Conservation (phyloP, 2,797 vertebrate species). For the Tragelaphus eurycerus region DNA sequence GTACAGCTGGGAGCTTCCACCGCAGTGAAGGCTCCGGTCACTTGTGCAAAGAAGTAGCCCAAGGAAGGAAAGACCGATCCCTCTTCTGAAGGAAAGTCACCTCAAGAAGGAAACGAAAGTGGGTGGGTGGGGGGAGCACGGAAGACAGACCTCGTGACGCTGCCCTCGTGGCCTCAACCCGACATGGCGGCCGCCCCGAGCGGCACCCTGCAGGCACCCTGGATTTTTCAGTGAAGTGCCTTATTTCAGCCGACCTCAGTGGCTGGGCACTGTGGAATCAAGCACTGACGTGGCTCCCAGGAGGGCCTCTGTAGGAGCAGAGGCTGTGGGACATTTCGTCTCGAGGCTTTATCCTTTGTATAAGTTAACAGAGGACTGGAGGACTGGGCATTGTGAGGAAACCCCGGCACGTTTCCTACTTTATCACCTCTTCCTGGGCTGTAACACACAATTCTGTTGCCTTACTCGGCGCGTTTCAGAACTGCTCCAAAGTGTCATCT, state of each 20-base stretch:
- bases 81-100: slow-evolving; percentile 84
- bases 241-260: slow-evolving; percentile 77
- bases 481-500: slow-evolving; percentile 72
- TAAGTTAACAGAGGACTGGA: neutral
- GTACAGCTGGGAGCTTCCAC: slow-evolving; percentile 77
- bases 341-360: slow-evolving; percentile 43
- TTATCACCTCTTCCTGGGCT: slow-evolving; percentile 68
- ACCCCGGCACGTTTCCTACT: rapidly evolving
- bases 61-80: slow-evolving; percentile 72
- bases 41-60: slow-evolving; percentile 46
- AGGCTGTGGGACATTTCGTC: slow-evolving; percentile 56
- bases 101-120: slow-evolving; percentile 64
- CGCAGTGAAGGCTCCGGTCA: slow-evolving; percentile 71
- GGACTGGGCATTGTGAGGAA: neutral
- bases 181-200: slow-evolving; percentile 16
- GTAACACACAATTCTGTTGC: slow-evolving; percentile 66
- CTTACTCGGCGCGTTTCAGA: slow-evolving; percentile 77
- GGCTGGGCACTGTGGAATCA: slow-evolving; percentile 72
- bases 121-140: neutral
- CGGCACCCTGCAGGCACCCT: slow-evolving; percentile 62
- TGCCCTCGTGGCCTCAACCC: neutral
- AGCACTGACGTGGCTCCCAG: slow-evolving; percentile 72
- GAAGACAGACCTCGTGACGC: neutral
- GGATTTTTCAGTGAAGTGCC: slow-evolving; percentile 83
- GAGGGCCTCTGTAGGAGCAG: slow-evolving; percentile 75